phyloP scores from a whole-genome alignment of 2,888 invertebrate genomes.

The Arge pagana region DNA sequence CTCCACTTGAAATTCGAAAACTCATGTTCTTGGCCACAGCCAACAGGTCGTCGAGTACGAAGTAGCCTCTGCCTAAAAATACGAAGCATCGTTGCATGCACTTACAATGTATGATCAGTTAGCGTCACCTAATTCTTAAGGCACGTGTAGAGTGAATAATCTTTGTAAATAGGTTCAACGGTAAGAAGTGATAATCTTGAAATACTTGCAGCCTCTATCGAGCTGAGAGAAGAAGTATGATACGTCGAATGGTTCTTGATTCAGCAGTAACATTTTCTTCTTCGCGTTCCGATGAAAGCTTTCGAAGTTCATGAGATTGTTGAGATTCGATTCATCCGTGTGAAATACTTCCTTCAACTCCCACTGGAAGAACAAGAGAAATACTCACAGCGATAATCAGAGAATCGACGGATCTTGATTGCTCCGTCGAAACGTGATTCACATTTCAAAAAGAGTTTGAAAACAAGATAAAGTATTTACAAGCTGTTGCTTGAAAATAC shows the following conservation, averaged over 20 bases:
- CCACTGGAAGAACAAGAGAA: too few species aligned
- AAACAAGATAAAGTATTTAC: too few species aligned
- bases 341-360: constrained; percentile 7
- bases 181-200: too few species aligned
- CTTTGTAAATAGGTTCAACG: too few species aligned
- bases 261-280: neutral
- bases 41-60: neutral
- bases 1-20: constrained; percentile 25
- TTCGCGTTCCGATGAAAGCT: neutral
- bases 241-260: neutral
- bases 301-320: constrained; percentile 5
- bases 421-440: too few species aligned
- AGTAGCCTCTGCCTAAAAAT: constrained; percentile 13
- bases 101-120: constrained; percentile 26
- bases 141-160: too few species aligned
- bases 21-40: constrained; percentile 23
- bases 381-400: too few species aligned
- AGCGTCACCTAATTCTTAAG: too few species aligned
- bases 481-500: too few species aligned
- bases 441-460: too few species aligned
- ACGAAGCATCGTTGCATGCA: neutral
- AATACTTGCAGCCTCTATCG: constrained; percentile 7
- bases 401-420: too few species aligned
- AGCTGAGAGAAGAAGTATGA: constrained; percentile 4
- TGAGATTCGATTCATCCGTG: neutral